Conservation (phyloP, 2,797 vertebrate genomes). For the Onychomys leucogaster region DNA sequence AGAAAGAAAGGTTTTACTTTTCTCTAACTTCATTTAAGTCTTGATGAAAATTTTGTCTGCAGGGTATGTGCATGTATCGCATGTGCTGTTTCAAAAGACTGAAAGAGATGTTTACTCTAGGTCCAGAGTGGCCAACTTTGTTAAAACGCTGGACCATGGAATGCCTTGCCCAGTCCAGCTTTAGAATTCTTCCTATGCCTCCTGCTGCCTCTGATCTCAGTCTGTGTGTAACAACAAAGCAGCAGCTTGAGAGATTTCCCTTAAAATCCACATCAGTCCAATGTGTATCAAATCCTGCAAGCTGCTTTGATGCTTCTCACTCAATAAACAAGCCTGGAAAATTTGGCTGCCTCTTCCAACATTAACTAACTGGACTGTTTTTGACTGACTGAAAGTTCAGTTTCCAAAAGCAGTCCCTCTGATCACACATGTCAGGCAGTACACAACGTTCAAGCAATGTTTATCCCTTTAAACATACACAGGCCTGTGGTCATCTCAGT, state of each 20-base stretch:
- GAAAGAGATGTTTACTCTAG: neutral
- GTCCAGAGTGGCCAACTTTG: neutral
- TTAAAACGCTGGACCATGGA: neutral
- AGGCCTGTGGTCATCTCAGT: conserved; percentile 67
- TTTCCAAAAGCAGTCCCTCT: neutral
- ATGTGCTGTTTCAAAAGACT: neutral
- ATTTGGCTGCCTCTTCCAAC: neutral
- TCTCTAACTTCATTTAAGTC: neutral
- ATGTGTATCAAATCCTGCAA: neutral
- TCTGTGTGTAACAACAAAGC: neutral
- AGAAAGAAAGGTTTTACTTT: neutral
- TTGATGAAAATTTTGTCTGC: neutral
- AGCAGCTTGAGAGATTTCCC: neutral
- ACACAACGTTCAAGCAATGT: conserved; percentile 18
- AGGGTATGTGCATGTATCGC: neutral
- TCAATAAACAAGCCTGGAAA: neutral
- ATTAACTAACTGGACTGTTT: neutral
- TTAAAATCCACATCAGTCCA: neutral
- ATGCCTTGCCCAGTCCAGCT: neutral
- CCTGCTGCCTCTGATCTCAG: neutral
- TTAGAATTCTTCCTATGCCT: neutral
- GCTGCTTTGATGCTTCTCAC: neutral
- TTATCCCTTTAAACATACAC: conserved; percentile 77
- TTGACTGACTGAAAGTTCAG: neutral
- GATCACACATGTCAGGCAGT: neutral